Percentiles rank a stretch among this genome's conserved stretches.
These are phyloP conservation scores for Thunnus albacares DNA, from an alignment of 2,797 vertebrate species.

Conservation along the genomic window DNA sequence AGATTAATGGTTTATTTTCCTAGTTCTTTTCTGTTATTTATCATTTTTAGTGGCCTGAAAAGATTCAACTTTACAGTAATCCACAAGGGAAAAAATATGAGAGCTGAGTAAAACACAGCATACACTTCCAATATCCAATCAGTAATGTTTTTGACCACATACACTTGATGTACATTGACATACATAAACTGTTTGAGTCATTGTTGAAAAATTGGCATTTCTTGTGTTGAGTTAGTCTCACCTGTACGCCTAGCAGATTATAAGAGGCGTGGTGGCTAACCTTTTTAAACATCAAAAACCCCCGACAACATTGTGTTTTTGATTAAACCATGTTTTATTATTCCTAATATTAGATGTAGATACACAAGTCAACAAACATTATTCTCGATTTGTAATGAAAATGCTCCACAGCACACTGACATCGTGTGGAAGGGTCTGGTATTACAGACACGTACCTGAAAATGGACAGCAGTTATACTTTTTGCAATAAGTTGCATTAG, in stretches of 20 bases:
- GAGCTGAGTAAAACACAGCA: too few relatives aligned
- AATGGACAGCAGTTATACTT: slow-evolving; percentile 87
- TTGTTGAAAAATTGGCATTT: neutral
- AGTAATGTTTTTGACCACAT: neutral
- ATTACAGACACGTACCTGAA: slow-evolving; percentile 88
- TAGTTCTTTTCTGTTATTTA: too few relatives aligned
- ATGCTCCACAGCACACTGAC: slow-evolving; percentile 90
- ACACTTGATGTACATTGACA: neutral
- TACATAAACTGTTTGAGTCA: neutral
- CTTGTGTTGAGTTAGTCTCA: neutral
- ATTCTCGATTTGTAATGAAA: slow-evolving; percentile 85
- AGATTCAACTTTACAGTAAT: too few relatives aligned
- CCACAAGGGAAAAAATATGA: too few relatives aligned
- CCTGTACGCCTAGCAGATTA: neutral
- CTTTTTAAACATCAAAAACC: neutral
- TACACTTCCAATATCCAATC: too few relatives aligned
- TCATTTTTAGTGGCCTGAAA: too few relatives aligned
- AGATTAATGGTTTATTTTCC: too few relatives aligned
- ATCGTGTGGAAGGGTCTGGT: slow-evolving; percentile 86
- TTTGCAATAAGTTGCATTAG: slow-evolving; percentile 86
- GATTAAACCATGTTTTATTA: slow-evolving; percentile 89
- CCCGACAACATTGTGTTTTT: slow-evolving; percentile 37
- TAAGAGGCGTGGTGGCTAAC: neutral
- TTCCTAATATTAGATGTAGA: slow-evolving; percentile 89
- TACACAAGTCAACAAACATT: slow-evolving; percentile 90